Conservation (phyloP, 1,140 invertebrate genomes). For the Varroa destructor region DNA sequence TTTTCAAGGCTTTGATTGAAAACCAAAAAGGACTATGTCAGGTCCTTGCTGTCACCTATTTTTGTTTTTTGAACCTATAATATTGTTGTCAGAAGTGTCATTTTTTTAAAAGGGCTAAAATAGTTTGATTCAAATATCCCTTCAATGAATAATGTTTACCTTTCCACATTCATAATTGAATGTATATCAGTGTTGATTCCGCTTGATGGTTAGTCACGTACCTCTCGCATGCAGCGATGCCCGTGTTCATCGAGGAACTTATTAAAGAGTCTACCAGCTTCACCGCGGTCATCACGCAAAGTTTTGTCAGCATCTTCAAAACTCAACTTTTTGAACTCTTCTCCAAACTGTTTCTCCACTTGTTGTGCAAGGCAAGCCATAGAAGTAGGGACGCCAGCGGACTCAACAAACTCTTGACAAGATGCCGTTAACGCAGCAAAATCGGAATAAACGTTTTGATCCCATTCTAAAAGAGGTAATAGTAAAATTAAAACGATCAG, state of each 20-base stretch:
- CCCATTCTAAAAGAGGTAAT: background rate
- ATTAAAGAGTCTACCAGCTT: conserved; percentile 44
- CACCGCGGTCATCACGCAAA: conserved; percentile 42
- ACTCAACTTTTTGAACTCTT: background rate
- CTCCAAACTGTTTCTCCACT: conserved; percentile 10
- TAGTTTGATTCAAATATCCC: too few relatives aligned
- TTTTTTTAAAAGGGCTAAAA: too few relatives aligned
- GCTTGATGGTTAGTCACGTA: background rate
- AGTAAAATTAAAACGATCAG: background rate
- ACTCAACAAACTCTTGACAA: background rate
- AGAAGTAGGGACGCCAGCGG: background rate
- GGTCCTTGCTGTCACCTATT: too few relatives aligned
- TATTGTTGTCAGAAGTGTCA: too few relatives aligned
- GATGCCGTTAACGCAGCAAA: background rate
- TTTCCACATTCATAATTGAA: background rate
- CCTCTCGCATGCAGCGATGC: conserved; percentile 56
- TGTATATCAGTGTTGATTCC: too few relatives aligned
- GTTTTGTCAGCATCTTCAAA: background rate
- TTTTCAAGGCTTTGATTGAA: too few relatives aligned
- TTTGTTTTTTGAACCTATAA: too few relatives aligned
- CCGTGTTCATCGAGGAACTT: conserved; percentile 56
- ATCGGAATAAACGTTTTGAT: conserved; percentile 14
- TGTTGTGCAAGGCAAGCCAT: background rate
- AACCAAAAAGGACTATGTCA: too few relatives aligned
- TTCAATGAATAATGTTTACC: too few relatives aligned